A percentile compares a stretch with the other conserved stretches of the same genome.
Evolutionary conservation across 2,113 vertebrate genomes (phyloP).

Genomic region (Ammodytes marinus): DNA sequence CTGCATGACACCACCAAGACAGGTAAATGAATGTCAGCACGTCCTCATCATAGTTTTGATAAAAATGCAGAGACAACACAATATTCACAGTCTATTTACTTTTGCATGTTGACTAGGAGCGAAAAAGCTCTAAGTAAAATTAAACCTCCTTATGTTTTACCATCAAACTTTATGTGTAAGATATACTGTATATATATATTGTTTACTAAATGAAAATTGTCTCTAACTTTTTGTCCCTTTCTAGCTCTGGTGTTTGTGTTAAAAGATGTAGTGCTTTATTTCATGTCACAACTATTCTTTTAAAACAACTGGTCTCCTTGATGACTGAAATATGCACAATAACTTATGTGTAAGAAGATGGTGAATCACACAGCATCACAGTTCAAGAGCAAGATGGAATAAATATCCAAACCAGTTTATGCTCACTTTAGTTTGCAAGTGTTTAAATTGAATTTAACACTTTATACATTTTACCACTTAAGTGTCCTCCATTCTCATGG

Average conservation of each 20-base stretch:
- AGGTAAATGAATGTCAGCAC: constrained; percentile 5
- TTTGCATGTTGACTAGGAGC: background rate
- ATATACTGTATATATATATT: background rate
- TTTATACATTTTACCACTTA: background rate
- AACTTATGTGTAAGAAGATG: constrained; percentile 27
- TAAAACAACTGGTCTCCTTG: constrained; percentile 8
- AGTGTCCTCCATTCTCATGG: background rate
- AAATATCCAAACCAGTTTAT: constrained; percentile 22
- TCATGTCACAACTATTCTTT: constrained; percentile 12
- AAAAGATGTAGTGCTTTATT: background rate
- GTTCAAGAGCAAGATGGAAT: constrained; percentile 57
- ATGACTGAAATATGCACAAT: constrained; percentile 44
- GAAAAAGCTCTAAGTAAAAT: background rate
- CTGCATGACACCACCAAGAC: background rate
- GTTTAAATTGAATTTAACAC: too few species aligned
- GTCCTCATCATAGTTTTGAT: background rate
- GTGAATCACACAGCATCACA: constrained; percentile 32
- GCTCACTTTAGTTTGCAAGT: background rate
- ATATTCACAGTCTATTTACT: background rate
- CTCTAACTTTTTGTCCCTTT: background rate
- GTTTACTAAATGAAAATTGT: background rate
- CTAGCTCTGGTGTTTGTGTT: background rate
- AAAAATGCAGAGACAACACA: background rate
- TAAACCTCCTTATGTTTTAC: background rate
- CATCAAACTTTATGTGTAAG: background rate